Base-by-base conservation (phyloP, 2,113 vertebrate species). In the Platanista minor region DNA sequence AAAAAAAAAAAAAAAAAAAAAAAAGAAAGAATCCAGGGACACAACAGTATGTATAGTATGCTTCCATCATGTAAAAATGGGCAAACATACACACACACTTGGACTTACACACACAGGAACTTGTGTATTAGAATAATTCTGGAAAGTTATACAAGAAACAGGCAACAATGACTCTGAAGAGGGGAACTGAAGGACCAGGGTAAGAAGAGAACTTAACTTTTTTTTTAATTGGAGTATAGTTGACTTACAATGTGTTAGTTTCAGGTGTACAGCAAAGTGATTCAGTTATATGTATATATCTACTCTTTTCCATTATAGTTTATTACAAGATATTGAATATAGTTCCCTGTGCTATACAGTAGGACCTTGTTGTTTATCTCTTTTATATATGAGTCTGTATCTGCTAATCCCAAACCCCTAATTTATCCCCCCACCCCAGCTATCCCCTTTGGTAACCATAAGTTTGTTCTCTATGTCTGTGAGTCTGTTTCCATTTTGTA, bases 101-200 rank as follows among this genome's bases (percentile, higher is more conserved):
- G 20, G 3, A 33, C 20, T 8, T 2, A 29, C 5, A 13, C 84
- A 29, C 18, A 10, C 3, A n/a, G 8, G 5, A 33, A 12, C 4
- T 20, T 81, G 27, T 7, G 6, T 29, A 7, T 52, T 12, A 82
- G 41, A 62, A 39, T 69, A 49, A 2, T 33, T 52, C 54, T 64
- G 4, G 27, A 14, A 78, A 25, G 61, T 18, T 39, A 52, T 36
- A 25, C n/a, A 33, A 71, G 52, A 88, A 62, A 52, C 6, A 15
- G 33, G 9, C 14, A 25, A 13, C 41, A 14, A 0, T 4, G 21
- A 77, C 12, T 69, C 74, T 52, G 27, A 72, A 41, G 6, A 82
- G 25, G 27, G 62, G 25, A 52, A 8, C 17, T 46, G 52, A 61
- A 59, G 23, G 18, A 25, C 27, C 31, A 7, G 9, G 25, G 25